These are phyloP conservation scores for Ellobium chinense DNA, from an alignment of 2,888 invertebrate genomes.

Conservation along the genomic window DNA sequence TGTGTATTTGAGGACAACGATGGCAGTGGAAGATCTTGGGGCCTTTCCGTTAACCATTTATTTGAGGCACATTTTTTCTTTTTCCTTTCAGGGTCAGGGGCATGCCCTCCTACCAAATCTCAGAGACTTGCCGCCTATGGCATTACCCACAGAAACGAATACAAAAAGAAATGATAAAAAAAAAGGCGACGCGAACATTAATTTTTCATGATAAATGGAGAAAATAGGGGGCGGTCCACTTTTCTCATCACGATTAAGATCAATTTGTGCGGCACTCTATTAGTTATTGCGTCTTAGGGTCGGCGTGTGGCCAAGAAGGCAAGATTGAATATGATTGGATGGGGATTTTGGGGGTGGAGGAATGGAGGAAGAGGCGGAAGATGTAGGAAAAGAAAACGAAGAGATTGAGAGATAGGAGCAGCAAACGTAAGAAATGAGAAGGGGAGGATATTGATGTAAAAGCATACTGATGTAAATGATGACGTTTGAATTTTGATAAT, in stretches of 20 bases:
- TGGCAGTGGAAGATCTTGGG: too few relatives aligned
- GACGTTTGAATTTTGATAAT: too few relatives aligned
- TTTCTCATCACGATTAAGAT: neutral
- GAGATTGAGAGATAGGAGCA: neutral
- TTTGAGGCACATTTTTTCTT: too few relatives aligned
- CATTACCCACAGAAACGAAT: too few relatives aligned
- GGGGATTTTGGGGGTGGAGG: neutral
- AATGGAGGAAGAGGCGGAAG: neutral
- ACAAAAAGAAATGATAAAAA: neutral
- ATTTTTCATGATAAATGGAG: conserved; percentile 3
- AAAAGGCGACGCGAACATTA: conserved; percentile 6
- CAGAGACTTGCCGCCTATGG: too few relatives aligned
- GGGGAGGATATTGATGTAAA: too few relatives aligned
- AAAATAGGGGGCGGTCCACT: neutral
- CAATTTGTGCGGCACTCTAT: conserved; percentile 1
- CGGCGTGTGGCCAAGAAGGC: neutral
- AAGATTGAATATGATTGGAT: neutral
- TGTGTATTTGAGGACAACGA: too few relatives aligned
- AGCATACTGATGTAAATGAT: too few relatives aligned
- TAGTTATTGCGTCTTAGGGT: neutral
- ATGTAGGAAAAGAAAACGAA: neutral
- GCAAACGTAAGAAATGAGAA: too few relatives aligned
- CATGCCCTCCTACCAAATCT: too few relatives aligned
- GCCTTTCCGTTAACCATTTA: too few relatives aligned
- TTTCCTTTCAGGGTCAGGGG: too few relatives aligned